Evolutionary conservation across 2,113 vertebrate species (phyloP), one percentile per base, ranked within the genome.

Genomic region (Athene noctua): DNA sequence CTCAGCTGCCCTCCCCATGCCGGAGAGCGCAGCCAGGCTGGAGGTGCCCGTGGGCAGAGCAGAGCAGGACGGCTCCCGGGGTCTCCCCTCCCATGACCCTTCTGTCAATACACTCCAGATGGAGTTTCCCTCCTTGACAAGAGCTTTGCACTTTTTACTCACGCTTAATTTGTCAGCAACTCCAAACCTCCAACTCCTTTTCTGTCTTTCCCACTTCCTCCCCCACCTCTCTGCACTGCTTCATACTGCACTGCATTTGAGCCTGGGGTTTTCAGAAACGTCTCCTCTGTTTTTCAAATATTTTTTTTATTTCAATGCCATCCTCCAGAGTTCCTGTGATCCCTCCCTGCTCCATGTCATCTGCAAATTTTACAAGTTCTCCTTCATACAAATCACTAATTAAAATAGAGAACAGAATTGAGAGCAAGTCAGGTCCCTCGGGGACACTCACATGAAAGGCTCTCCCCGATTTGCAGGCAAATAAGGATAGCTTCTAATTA

Each of bases 11-110:
- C 6, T 12, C 36, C n/a, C 54, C 21, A 1, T 26, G 5, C 29
- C 2, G 2, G 11, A 23, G 17, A 13, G 27, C 11, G 1, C 30
- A 20, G 47, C n/a, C 63, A 7, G 61, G 61, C 75, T 42, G 36
- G 73, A 18, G 49, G 2, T 3, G 3, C 34, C 26, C 7, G 3
- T 1, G 2, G 44, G 29, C 66, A 17, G 22, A 26, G 66, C n/a
- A 8, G 30, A 13, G 52, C 15, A 54, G 36, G 23, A 42, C 0
- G 3, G 1, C 5, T 9, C 38, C 32, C 55, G 4, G 0, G 12
- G 7, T 32, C 44, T 23, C 30, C 21, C 29, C 34, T 22, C 14
- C 34, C 62, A 1, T 2, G 27, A 1, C 44, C 36, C 40, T 25
- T 4, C 78, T 25, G 9, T 2, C 11, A 8, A 18, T 4, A 8